These are phyloP conservation scores for Eublepharis macularius DNA, from an alignment of 2,113 vertebrate genomes.

Conservation along the genomic window DNA sequence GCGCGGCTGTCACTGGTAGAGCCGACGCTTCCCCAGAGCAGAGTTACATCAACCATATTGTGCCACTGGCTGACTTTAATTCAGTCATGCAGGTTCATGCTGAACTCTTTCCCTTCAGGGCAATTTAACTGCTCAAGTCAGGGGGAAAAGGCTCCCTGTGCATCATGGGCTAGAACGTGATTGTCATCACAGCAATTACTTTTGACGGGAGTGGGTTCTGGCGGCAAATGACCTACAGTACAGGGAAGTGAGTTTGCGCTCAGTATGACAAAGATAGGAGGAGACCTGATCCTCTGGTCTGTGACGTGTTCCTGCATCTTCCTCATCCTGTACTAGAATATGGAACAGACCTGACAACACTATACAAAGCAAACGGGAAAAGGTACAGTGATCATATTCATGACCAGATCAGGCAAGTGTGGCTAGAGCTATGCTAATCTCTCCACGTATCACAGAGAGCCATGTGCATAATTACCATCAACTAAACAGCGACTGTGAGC, in stretches of 20 bases:
- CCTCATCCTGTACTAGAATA: neutral
- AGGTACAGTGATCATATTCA: neutral
- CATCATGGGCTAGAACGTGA: constrained; percentile 43
- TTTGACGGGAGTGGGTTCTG: constrained; percentile 24
- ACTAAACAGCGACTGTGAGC: too few relatives aligned
- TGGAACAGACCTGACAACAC: neutral
- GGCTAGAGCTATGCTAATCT: too few relatives aligned
- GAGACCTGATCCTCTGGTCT: neutral
- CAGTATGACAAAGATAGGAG: neutral
- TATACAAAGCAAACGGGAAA: neutral
- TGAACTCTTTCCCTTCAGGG: constrained; percentile 30
- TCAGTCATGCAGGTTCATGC: constrained; percentile 35
- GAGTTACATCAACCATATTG: neutral
- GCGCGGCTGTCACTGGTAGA: constrained; percentile 45
- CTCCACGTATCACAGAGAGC: too few relatives aligned
- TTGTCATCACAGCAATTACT: constrained; percentile 44
- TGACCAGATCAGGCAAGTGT: too few relatives aligned
- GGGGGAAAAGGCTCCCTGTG: constrained; percentile 24
- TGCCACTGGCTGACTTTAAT: constrained; percentile 41
- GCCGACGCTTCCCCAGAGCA: constrained; percentile 23
- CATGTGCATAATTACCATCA: too few relatives aligned
- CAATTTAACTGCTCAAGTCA: constrained; percentile 43
- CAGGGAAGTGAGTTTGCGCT: neutral
- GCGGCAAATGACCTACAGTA: neutral
- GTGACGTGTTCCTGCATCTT: neutral